Percentiles rank a stretch among this genome's conserved stretches.
Conservation (phyloP, 1,140 invertebrate species). For the Heliconius congener region DNA sequence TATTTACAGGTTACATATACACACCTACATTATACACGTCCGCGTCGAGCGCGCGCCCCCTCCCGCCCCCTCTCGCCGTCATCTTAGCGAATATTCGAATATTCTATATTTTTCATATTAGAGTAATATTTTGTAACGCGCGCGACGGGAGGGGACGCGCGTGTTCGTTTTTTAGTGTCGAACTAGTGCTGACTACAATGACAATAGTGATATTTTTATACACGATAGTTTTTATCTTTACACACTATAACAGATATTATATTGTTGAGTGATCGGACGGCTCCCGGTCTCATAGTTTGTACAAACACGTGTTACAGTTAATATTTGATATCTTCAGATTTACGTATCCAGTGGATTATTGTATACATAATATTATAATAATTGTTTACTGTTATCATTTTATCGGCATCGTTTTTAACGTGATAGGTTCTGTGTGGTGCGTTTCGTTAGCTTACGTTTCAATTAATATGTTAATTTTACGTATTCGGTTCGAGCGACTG, state of each 20-base stretch:
- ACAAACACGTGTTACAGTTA: constrained; percentile 67
- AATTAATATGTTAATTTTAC: constrained; percentile 3
- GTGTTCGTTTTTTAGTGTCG: constrained; percentile 68
- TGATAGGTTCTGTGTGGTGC: constrained; percentile 13
- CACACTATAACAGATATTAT: constrained; percentile 62
- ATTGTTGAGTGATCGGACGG: constrained; percentile 78
- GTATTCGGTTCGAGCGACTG: constrained; percentile 31
- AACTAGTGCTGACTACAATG: constrained; percentile 62
- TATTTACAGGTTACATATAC: constrained; percentile 80
- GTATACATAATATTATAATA: constrained; percentile 44
- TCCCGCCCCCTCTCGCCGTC: constrained; percentile 38
- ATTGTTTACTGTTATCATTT: constrained; percentile 45
- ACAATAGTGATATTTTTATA: constrained; percentile 81
- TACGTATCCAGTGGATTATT: constrained; percentile 38
- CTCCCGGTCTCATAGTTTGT: constrained; percentile 78
- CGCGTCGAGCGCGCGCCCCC: constrained; percentile 49
- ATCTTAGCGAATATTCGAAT: constrained; percentile 54
- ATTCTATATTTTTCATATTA: constrained; percentile 73
- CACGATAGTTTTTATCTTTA: constrained; percentile 80
- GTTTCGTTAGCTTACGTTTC: constrained; percentile 17
- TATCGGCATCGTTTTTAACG: neutral
- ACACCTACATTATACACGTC: constrained; percentile 73
- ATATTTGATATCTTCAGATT: constrained; percentile 67
- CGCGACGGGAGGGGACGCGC: constrained; percentile 53
- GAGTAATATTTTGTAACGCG: constrained; percentile 70